A percentile compares a stretch with the other conserved stretches of the same genome.
phyloP scores from a whole-genome alignment of 2,888 invertebrate species.

The Peribatodes rhomboidaria region DNA sequence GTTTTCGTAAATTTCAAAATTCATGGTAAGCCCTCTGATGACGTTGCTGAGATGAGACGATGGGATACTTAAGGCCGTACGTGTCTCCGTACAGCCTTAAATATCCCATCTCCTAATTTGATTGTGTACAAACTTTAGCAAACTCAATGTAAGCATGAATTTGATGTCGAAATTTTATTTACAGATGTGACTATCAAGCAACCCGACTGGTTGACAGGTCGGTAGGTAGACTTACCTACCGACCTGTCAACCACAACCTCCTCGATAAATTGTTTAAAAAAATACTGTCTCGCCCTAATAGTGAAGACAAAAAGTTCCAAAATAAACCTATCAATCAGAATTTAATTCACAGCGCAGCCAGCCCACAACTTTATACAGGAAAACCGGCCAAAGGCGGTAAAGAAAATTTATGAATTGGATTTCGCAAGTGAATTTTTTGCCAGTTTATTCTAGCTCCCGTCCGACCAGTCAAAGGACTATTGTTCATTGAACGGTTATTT shows the following conservation, averaged over 20 bases:
- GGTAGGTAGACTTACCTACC: neutral
- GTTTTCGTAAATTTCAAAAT: no score
- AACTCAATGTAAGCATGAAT: no score
- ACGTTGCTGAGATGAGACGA: no score
- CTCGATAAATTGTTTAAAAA: neutral
- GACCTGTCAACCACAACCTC: neutral
- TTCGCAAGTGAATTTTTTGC: constrained; percentile 55
- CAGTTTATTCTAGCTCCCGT: constrained; percentile 50
- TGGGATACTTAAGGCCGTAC: no score
- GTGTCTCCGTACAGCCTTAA: no score
- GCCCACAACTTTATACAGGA: constrained; percentile 14
- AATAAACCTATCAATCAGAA: constrained; percentile 14
- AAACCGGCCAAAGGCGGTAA: constrained; percentile 29
- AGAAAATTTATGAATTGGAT: constrained; percentile 58
- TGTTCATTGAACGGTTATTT: constrained; percentile 50
- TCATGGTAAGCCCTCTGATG: no score
- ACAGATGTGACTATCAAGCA: no score
- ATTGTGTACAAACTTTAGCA: no score
- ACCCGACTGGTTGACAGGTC: no score
- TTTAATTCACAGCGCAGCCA: constrained; percentile 2
- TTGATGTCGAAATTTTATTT: no score
- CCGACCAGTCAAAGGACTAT: constrained; percentile 46
- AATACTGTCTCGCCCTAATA: no score
- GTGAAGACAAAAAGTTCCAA: neutral
- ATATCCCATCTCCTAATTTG: no score